Conservation (phyloP, 2,113 vertebrate species). For the Corydoras maculifer region DNA sequence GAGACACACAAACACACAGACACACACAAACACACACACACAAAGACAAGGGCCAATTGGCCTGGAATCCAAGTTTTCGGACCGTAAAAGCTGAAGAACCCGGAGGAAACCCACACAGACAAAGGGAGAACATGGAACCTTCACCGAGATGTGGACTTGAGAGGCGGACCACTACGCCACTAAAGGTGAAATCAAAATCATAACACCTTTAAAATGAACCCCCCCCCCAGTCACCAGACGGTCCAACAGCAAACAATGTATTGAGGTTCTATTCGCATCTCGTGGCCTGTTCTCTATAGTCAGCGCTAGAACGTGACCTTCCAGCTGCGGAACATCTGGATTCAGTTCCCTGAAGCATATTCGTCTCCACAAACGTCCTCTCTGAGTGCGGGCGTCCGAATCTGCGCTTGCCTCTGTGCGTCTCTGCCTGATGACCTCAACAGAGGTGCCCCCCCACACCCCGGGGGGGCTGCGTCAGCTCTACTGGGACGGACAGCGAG, state of each 20-base stretch:
- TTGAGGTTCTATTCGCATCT: not conserved
- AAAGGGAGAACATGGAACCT: too few species aligned
- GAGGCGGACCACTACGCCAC: too few species aligned
- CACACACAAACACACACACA: too few species aligned
- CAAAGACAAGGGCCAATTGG: too few species aligned
- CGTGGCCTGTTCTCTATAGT: not conserved
- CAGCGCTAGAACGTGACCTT: conserved; percentile 21
- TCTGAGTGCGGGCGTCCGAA: conserved; percentile 28
- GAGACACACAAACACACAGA: too few species aligned
- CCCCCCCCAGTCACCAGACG: too few species aligned
- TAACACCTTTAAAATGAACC: too few species aligned
- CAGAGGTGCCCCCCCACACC: conserved; percentile 44
- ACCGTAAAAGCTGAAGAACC: too few species aligned
- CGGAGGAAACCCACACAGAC: too few species aligned
- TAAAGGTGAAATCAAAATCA: too few species aligned
- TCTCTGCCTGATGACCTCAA: conserved; percentile 44
- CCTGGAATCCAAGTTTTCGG: too few species aligned
- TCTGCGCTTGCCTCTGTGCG: conserved; percentile 43
- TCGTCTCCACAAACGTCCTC: conserved; percentile 19
- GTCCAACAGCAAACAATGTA: not conserved
- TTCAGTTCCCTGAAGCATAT: conserved; percentile 37
- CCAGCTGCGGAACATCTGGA: conserved; percentile 22
- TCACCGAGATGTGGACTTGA: too few species aligned
- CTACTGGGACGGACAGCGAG: conserved; percentile 68
- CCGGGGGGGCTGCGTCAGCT: conserved; percentile 60